Evolutionary conservation across 2,113 vertebrate species (phyloP).

Genomic region (Bombycilla garrulus): DNA sequence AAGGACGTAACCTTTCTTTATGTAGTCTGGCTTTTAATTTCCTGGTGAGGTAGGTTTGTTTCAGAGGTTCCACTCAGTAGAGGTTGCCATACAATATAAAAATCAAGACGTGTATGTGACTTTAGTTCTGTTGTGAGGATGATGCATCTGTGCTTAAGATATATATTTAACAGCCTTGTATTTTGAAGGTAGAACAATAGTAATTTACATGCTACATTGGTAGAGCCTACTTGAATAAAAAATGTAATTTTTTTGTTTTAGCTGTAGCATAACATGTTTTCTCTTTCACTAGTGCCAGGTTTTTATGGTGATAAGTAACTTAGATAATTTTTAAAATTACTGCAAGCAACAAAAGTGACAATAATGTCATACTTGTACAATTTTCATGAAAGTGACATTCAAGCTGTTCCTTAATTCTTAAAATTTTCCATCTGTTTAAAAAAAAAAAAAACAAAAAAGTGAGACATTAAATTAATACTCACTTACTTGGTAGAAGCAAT

Average conservation of each 20-base stretch:
- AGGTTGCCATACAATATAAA: background rate
- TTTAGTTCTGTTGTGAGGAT: constrained; percentile 16
- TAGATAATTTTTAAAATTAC: background rate
- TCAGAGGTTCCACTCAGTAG: constrained; percentile 27
- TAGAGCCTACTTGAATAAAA: constrained; percentile 8
- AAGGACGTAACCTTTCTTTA: background rate
- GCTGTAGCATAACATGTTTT: background rate
- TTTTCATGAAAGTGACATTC: constrained; percentile 26
- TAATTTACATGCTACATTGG: background rate
- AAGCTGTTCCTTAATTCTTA: constrained; percentile 51
- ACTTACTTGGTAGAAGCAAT: background rate
- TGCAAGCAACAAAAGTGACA: constrained; percentile 18
- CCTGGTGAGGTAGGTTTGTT: constrained; percentile 43
- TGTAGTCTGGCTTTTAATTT: background rate
- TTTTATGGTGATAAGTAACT: constrained; percentile 1
- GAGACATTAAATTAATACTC: background rate
- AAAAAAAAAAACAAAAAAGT: background rate
- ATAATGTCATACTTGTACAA: constrained; percentile 20
- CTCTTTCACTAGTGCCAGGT: background rate
- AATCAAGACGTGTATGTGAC: background rate
- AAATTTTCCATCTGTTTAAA: constrained; percentile 29
- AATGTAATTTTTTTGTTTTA: background rate
- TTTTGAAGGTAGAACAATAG: constrained; percentile 6
- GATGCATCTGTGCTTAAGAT: constrained; percentile 40
- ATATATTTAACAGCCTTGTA: background rate